Evolutionary conservation across 2,888 invertebrate species (phyloP).

Genomic region (Conus canariensis): DNA sequence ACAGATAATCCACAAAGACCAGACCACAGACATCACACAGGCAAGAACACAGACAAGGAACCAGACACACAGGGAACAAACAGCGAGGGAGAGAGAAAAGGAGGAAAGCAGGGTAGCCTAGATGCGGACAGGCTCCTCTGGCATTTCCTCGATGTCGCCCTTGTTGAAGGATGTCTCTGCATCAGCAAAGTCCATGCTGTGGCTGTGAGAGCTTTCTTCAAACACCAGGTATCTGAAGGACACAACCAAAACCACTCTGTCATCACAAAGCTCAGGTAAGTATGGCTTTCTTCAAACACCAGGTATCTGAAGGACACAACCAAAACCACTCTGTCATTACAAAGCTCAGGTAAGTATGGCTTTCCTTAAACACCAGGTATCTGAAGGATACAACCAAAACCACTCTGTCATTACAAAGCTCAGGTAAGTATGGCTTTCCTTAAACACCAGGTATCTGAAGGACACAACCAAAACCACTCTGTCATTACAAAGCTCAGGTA

Average conservation of each 20-base stretch:
- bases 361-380: slow-evolving; percentile 17
- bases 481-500: too few relatives aligned
- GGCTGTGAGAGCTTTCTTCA: background rate
- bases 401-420: background rate
- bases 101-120: background rate
- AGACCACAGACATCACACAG: background rate
- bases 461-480: background rate
- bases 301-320: slow-evolving; percentile 1
- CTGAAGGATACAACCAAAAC: background rate
- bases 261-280: too few relatives aligned
- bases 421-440: background rate
- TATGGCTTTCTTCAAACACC: slow-evolving; percentile 1
- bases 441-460: slow-evolving; percentile 10
- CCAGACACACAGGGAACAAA: background rate
- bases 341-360: background rate
- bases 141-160: background rate
- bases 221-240: slow-evolving; percentile 8
- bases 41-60: background rate
- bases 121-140: background rate
- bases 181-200: slow-evolving; percentile 5
- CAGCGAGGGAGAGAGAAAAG: background rate
- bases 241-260: background rate
- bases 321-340: background rate
- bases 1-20: background rate
- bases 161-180: slow-evolving; percentile 18